Base-by-base conservation (phyloP, 2,888 invertebrate species). In the Cheilosia scutellata region DNA sequence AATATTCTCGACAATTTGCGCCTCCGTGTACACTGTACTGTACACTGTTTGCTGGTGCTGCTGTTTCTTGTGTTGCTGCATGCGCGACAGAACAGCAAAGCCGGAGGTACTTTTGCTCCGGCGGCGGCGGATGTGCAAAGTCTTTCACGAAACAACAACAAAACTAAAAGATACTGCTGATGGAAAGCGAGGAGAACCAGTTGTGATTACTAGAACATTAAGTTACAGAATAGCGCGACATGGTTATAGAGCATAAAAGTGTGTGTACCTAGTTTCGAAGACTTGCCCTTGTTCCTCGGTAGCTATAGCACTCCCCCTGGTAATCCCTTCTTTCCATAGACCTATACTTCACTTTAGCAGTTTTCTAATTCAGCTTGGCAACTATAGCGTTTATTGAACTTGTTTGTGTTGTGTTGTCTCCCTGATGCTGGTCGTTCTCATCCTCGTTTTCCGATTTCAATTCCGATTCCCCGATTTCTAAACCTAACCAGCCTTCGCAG, bases 391-490 rank as follows among this genome's bases (percentile, higher is more conserved):
- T 74, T 83, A 74, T 79, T 83, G 78, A 83, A 83, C 83, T 74
- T 79, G 44, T 74, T 83, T 83, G 55, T 53, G 44, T 57, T 60
- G 51, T 42, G 40, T 51, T 3, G n/a, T 9, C 37, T 13, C 40
- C 13, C 53, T 13, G 33, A 2, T 44, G 47, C 7, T 53, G 11
- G 27, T 65, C 29, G 11, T 33, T 44, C 49, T 25, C 70, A 57
- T 57, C 74, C 16, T 53, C 44, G 42, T 70, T 82, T 65, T 77
- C 27, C 53, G 58, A 65, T 82, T 76, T 65, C 65, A 71, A 71
- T 71, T 76, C 82, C 66, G 71, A 82, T 76, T 82, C 82, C 51
- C 11, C 63, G 77, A 77, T 82, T 82, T 82, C 78, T 72, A 72
- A 82, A 82, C 68, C 79, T 53, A 75, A 62, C 68, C 68, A 74